Base-by-base conservation (phyloP, 2,113 vertebrate genomes). In the Siniperca chuatsi region DNA sequence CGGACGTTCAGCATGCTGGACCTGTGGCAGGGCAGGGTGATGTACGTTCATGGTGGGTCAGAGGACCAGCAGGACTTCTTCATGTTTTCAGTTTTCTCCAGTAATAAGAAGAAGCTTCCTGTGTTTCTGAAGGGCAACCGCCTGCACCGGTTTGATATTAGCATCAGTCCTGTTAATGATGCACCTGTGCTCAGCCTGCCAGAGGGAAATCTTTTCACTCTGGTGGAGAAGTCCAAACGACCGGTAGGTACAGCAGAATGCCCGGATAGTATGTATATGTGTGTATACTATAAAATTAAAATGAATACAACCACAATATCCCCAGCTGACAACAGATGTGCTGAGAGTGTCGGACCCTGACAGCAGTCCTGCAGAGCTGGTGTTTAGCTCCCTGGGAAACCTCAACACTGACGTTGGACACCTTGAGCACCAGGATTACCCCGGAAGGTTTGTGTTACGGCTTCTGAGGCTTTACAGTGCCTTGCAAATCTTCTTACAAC, bases 31-130 rank as follows among this genome's bases (percentile, higher is more conserved):
- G 95, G 93, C 4, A 94, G 95, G 66, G 90, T 98, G 68, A 94
- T 96, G 29, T 99, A 98, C 21, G 62, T 96, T 79, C 98, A 98
- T 67, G 92, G 96, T 52, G 97, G 97, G 48, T 97, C 97, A 50
- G 97, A 99, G 79, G 93, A 93, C 75, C 79, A 86, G 55, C 89
- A 58, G 0, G 97, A 98, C 92, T 94, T 93, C 91, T 98, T 99
- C 87, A 96, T 91, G 82, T 98, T 98, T 92, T 96, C 94, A 0
- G 54, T 97, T 79, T 96, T 93, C 90, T 90, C 86, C 50, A 96
- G n/a, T 62, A 95, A 87, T 44, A 95, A 96, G 79, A 96, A 94
- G 61, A 84, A 90, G 65, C 57, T 96, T 50, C 94, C 93, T 55
- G 58, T 64, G 0, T 94, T 93, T 93, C 89, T 96, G 15, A 95